These are phyloP conservation scores for Drosophila repletoides DNA, from an alignment of 1,140 invertebrate species.

Conservation along the genomic window DNA sequence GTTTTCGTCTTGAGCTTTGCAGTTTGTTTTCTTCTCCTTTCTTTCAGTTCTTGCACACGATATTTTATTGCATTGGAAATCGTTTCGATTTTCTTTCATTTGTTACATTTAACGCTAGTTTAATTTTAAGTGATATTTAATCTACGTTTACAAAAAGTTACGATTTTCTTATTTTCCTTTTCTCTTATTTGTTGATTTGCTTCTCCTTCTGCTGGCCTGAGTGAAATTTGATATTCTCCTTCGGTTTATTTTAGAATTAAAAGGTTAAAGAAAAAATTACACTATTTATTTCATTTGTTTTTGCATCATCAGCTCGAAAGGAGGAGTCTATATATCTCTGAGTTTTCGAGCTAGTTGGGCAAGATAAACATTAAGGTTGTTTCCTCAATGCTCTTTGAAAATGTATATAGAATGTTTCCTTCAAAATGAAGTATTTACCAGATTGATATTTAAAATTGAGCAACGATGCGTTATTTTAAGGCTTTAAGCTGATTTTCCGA, in stretches of 20 bases:
- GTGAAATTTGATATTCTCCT: conserved; percentile 29
- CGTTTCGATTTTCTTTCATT: conserved; percentile 75
- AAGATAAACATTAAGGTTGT: no score
- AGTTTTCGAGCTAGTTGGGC: no score
- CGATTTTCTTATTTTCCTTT: neutral
- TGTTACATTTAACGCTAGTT: conserved; percentile 77
- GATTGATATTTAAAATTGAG: no score
- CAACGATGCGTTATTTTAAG: neutral
- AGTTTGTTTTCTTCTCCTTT: conserved; percentile 15
- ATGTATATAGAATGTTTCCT: no score
- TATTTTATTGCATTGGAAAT: conserved; percentile 76
- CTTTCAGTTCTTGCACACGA: conserved; percentile 11
- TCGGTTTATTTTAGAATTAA: neutral
- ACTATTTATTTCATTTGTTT: neutral
- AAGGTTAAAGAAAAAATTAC: neutral
- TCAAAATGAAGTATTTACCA: no score
- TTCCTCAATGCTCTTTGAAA: no score
- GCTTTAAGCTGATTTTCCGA: conserved; percentile 6
- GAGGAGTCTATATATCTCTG: no score
- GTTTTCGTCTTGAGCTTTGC: conserved; percentile 53
- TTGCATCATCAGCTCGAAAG: no score
- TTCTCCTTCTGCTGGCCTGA: conserved; percentile 2
- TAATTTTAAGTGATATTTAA: conserved; percentile 80
- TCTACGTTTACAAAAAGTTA: conserved; percentile 41
- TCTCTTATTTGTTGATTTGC: neutral